Base-by-base conservation (phyloP, 2,888 invertebrate genomes). In the Lymantria dispar region DNA sequence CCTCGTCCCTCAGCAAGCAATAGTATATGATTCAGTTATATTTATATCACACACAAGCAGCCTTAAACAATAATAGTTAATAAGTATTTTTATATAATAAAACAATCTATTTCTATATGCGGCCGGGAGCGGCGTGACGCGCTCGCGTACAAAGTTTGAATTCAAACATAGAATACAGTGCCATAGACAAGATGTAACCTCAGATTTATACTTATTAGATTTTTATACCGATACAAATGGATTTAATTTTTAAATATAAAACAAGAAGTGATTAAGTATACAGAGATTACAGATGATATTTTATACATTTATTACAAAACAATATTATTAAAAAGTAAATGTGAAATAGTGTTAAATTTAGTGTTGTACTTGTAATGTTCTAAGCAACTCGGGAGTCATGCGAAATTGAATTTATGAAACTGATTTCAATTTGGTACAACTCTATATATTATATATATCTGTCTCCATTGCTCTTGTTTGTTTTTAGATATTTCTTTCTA, bases 221-320 rank as follows among this genome's bases (percentile, higher is more conserved):
- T 91, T 87, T 91, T 89, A 91, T 91, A 91, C 90, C 90, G 85
- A 89, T 89, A 91, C 87, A 90, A 90, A 91, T 91, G 90, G 90
- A 91, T 91, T 91, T 91, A 91, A 89, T 91, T 91, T 88, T 91
- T 86, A 90, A 91, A 87, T 89, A 90, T 89, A 56, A 84, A 85
- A 86, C 87, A 87, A 88, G 68, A 85, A 85, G 87, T 90, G 90
- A 90, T 89, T 91, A 88, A 87, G 88, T 90, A 90, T 91, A 91
- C 90, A 91, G 90, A 91, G 87, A 91, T 89, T 89, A 90, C 85
- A 91, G 90, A 91, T 90, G 89, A 90, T 91, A 91, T 91, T 91
- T 91, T 91, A 91, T 91, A 91, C 90, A 91, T 88, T 91, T 91
- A 91, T 90, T 90, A 90, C 88, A 88, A 79, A 22, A 89, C 87